phyloP scores from a whole-genome alignment of 2,113 vertebrate species.

The Trichechus manatus region DNA sequence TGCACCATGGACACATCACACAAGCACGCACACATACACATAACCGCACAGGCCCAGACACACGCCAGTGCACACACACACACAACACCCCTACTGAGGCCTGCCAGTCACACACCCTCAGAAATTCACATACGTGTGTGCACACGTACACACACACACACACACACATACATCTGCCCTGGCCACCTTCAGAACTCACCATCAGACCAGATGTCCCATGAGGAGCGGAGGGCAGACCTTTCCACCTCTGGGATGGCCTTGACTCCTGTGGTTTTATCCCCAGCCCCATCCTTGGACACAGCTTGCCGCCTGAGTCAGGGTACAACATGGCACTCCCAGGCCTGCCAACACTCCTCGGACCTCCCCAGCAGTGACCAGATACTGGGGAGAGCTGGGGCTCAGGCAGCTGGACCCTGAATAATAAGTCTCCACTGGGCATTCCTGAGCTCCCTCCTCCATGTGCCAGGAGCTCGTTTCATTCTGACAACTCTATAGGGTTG shows the following conservation, averaged over 20 bases:
- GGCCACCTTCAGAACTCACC: neutral
- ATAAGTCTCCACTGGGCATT: neutral
- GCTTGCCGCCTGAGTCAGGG: fast-evolving
- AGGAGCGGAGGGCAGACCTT: neutral
- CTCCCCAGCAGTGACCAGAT: too few relatives aligned
- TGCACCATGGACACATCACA: neutral
- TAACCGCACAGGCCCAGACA: neutral
- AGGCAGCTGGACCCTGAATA: neutral
- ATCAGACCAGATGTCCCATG: neutral
- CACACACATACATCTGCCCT: neutral
- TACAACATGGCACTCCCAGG: fast-evolving
- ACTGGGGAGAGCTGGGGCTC: neutral
- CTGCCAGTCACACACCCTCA: neutral
- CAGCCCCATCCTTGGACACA: neutral
- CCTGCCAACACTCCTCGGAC: neutral
- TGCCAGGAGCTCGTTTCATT: fast-evolving
- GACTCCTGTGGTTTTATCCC: neutral
- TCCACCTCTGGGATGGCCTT: neutral
- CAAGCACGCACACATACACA: neutral
- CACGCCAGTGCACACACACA: neutral
- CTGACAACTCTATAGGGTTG: neutral
- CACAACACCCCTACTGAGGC: neutral
- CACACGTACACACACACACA: too few relatives aligned
- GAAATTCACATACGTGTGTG: neutral
- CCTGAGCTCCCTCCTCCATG: neutral